Conservation (phyloP, 2,113 vertebrate species). For the Lepus europaeus region DNA sequence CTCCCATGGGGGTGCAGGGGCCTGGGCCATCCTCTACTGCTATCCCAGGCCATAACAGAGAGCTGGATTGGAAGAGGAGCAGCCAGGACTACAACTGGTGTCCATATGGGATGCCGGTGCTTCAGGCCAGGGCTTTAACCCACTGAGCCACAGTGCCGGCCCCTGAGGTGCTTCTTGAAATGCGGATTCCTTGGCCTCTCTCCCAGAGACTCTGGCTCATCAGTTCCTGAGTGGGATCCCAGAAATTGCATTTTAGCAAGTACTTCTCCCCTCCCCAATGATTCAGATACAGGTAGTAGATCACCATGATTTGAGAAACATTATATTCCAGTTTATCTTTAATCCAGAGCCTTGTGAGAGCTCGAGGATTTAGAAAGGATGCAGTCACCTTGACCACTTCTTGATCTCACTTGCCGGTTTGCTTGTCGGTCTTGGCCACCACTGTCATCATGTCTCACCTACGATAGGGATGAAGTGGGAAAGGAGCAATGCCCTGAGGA, state of each 20-base stretch:
- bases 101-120: too few relatives aligned
- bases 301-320: not conserved
- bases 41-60: too few relatives aligned
- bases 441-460: not conserved
- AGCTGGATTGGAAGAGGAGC: too few relatives aligned
- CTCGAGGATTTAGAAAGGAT: not conserved
- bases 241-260: constrained; percentile 15
- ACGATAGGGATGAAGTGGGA: not conserved
- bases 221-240: not conserved
- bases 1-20: too few relatives aligned
- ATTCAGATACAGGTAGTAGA: not conserved
- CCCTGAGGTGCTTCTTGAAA: not conserved
- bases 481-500: not conserved
- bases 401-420: not conserved
- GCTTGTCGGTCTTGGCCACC: not conserved
- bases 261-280: not conserved
- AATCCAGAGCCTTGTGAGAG: not conserved
- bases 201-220: not conserved
- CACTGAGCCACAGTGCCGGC: too few relatives aligned
- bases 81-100: too few relatives aligned
- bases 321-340: not conserved
- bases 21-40: too few relatives aligned
- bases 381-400: not conserved
- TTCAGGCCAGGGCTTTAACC: too few relatives aligned
- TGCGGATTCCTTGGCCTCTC: not conserved